Conservation (phyloP, 2,113 vertebrate genomes). For the Cisticola juncidis region DNA sequence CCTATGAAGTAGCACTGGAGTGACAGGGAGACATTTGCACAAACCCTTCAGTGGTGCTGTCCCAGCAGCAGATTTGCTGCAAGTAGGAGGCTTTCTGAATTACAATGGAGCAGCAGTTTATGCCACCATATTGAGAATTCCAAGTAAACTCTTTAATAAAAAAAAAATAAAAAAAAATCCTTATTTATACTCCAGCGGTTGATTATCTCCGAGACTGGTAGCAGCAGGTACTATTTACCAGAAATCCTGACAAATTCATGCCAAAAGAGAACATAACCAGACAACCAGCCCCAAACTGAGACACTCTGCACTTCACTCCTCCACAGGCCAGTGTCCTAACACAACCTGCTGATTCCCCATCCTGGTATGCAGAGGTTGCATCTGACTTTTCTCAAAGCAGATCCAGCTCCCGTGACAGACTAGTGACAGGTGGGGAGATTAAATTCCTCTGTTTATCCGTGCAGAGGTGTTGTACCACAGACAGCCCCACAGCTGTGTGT, state of each 20-base stretch:
- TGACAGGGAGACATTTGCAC: neutral
- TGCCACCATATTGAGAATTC: slow-evolving; percentile 8
- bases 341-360: neutral
- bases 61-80: slow-evolving; percentile 8
- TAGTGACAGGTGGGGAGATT: neutral
- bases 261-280: neutral
- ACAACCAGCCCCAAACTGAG: neutral
- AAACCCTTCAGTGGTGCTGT: neutral
- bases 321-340: neutral
- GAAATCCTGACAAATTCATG: neutral
- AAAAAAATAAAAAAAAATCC: neutral
- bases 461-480: neutral
- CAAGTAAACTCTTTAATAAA: slow-evolving; percentile 34
- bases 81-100: neutral
- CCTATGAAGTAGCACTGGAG: neutral
- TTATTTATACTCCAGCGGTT: neutral
- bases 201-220: neutral
- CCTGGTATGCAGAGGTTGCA: neutral
- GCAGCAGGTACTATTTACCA: slow-evolving; percentile 51
- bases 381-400: neutral
- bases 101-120: slow-evolving; percentile 10
- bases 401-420: neutral
- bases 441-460: neutral
- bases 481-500: neutral
- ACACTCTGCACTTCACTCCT: neutral